Base-by-base conservation (phyloP, 2,888 invertebrate genomes). In the Cylindroiulus punctatus region DNA sequence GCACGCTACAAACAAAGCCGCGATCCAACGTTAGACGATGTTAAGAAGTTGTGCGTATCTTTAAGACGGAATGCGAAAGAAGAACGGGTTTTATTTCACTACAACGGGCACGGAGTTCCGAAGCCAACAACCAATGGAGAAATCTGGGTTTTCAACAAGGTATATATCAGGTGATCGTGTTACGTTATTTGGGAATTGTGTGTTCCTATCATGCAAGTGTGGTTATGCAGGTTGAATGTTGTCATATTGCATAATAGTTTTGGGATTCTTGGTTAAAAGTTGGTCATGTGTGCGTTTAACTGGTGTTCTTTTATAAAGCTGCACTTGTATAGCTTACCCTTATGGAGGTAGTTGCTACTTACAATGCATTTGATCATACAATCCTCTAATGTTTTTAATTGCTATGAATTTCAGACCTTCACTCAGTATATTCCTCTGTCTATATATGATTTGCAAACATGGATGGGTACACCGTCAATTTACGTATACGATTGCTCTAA, bases 401-500 rank as follows among this genome's bases (percentile, higher is more conserved):
- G n/a, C 0, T n/a, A 44, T n/a, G 42, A 32, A 26, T 92, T 92
- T 85, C 92, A 97, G 95, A 96, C 95, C 52, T 99, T 97, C 91
- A 99, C 99, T 4, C 99, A 99, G 92, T 99, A 99, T 93, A 99
- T 99, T 92, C 99, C 99, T 83, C 92, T 99, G 90, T 99, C 98
- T 86, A 95, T 99, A 89, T 99, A 97, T 92, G 99, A 99, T 92
- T 93, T 99, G 87, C 99, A 99, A 93, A 95, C 96, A 83, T 99
- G 99, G 99, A 98, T 99, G 98, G 98, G 98, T 86, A 95, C 97
- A 87, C 99, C 99, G 0, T 98, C 98, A 85, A 98, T 99, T 88
- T 99, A 98, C 92, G 98, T 99, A 32, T 99, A 98, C 92, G 99
- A 99, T 92, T 99, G 99, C 92, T 98, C 98, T 86, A 98, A 97